Evolutionary conservation across 2,113 vertebrate genomes (phyloP), one percentile per base, ranked within the genome.

Genomic region (Dipodomys stephensi): DNA sequence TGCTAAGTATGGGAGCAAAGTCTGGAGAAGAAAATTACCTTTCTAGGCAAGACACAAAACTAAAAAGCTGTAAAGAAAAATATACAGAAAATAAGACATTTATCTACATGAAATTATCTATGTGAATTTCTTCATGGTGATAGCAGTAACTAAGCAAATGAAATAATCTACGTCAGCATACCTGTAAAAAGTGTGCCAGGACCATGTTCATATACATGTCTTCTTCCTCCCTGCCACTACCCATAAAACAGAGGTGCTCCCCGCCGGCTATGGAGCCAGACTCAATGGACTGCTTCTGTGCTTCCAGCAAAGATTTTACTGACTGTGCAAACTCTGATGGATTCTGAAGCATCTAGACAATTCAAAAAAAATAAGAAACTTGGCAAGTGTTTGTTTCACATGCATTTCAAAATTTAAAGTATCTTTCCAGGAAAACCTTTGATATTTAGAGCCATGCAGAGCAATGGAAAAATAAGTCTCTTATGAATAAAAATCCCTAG

Each of bases 171-270:
- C 23, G 4, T 18, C 20, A 27, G 27, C 97, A 85, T 97, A 99
- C 99, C 99, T 99, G 99, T 84, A 99, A 97, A 95, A 99, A 99
- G 96, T 99, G 99, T 35, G 99, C 99, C 60, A 99, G 97, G 93
- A 99, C 99, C 99, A 99, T 99, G 98, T 99, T 99, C 99, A 99
- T 99, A 96, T 99, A 99, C 99, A 99, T 99, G 98, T 99, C 99
- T 97, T 99, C 99, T 91, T 99, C 99, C 94, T 99, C 99, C n/a
- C 99, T 98, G 87, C 99, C 99, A 60, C 99, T 99, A 95, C 99
- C 99, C 99, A 99, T 99, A 97, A 99, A 99, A 97, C 99, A 99
- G 87, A 99, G 98, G 82, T 99, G 99, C 81, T 99, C 99, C 83
- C 99, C 99, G 15, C 99, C 99, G 92, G 99, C 99, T 18, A 99